Evolutionary conservation across 2,797 vertebrate species (phyloP).

Genomic region (Scomberomorus guttatus): DNA sequence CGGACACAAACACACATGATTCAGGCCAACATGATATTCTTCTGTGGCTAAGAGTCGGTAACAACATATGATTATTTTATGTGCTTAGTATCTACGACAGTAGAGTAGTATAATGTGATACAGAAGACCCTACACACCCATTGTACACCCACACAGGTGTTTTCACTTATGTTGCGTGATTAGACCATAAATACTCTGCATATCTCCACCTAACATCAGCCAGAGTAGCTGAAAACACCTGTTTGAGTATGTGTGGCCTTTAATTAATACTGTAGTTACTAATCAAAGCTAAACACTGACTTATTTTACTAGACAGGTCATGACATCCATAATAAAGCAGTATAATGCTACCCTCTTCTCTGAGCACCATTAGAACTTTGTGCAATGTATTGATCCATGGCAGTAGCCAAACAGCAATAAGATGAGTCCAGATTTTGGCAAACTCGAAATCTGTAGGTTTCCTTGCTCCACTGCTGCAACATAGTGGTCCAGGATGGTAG

Average conservation of each 20-base stretch:
- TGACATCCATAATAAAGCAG: background rate
- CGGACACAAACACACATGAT: too few relatives aligned
- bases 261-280: background rate
- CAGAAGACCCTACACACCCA: background rate
- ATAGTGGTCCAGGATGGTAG: too few relatives aligned
- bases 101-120: background rate
- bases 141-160: background rate
- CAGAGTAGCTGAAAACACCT: background rate
- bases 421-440: background rate
- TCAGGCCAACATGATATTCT: too few relatives aligned
- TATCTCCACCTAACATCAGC: background rate
- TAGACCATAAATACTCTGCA: background rate
- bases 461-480: background rate
- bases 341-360: background rate
- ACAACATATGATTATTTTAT: too few relatives aligned
- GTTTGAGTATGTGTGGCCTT: background rate
- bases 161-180: background rate
- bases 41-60: too few relatives aligned
- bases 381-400: background rate
- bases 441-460: slow-evolving; percentile 5
- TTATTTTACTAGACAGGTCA: background rate
- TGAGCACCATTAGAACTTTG: background rate
- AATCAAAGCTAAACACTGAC: background rate
- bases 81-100: too few relatives aligned
- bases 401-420: background rate